Conservation (phyloP, 2,797 vertebrate species). For the Ctenopoma multispine region DNA sequence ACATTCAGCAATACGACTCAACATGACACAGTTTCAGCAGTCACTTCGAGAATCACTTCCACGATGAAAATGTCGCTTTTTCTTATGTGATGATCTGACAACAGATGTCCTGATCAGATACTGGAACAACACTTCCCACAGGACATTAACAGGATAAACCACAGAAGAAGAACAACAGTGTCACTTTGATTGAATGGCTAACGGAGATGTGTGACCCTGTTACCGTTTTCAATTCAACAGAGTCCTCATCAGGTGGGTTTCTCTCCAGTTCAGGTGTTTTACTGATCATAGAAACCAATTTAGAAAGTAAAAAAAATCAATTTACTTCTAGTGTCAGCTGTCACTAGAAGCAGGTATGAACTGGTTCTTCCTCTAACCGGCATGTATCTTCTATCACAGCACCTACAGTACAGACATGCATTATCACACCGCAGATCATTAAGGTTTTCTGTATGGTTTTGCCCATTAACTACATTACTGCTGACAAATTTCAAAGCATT, state of each 20-base stretch:
- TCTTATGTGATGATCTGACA: constrained; percentile 36
- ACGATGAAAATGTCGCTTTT: background rate
- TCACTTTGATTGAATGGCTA: background rate
- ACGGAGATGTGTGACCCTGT: constrained; percentile 6
- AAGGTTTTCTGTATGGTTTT: constrained; percentile 19
- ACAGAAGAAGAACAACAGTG: constrained; percentile 13
- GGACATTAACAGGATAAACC: background rate
- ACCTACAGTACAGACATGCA: constrained; percentile 41
- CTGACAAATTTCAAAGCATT: constrained; percentile 12
- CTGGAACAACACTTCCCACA: constrained; percentile 21
- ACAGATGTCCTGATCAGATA: constrained; percentile 20
- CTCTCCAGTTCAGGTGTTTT: background rate
- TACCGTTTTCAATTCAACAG: background rate
- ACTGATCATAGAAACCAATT: background rate
- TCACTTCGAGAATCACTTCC: constrained; percentile 18
- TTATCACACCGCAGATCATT: constrained; percentile 5
- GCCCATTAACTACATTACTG: constrained; percentile 5
- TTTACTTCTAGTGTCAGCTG: background rate
- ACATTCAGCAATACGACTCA: constrained; percentile 6
- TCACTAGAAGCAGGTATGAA: background rate
- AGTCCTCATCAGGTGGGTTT: background rate
- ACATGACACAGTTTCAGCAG: constrained; percentile 2
- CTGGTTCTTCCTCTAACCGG: constrained; percentile 30
- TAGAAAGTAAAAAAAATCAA: background rate
- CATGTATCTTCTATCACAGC: constrained; percentile 8